These are phyloP conservation scores for Acromyrmex charruanus DNA, from an alignment of 1,140 invertebrate species.

Conservation along the genomic window DNA sequence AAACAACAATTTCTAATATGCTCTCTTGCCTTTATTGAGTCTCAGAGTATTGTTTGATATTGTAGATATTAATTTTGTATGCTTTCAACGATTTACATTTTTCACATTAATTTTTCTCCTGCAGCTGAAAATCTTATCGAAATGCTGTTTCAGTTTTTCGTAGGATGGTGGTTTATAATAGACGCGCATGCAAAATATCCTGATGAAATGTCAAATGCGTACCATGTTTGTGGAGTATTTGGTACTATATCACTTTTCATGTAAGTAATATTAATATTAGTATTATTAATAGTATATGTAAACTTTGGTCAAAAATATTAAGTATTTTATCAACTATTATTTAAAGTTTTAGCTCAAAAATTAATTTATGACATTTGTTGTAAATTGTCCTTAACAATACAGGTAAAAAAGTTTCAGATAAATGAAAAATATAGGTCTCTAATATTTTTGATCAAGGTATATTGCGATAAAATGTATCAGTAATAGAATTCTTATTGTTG, in stretches of 20 bases:
- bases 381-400: too few relatives aligned
- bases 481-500: neutral
- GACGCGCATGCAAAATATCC: constrained; percentile 95
- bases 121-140: neutral
- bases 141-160: constrained; percentile 92
- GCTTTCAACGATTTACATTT: constrained; percentile 23
- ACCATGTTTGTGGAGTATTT: constrained; percentile 97
- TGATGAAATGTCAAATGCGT: constrained; percentile 91
- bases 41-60: neutral
- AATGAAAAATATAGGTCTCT: too few relatives aligned
- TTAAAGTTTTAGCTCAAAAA: too few relatives aligned
- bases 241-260: constrained; percentile 98
- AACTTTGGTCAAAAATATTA: too few relatives aligned
- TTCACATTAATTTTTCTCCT: neutral
- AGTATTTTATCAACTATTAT: too few relatives aligned
- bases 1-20: neutral
- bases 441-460: too few relatives aligned
- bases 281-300: neutral
- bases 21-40: neutral
- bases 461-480: neutral
- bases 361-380: too few relatives aligned
- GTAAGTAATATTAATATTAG: constrained; percentile 87
- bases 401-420: too few relatives aligned
- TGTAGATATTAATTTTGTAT: neutral
- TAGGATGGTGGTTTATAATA: constrained; percentile 99